These are phyloP conservation scores for Plebejus anna DNA, from an alignment of 2,888 invertebrate species.

Conservation along the genomic window DNA sequence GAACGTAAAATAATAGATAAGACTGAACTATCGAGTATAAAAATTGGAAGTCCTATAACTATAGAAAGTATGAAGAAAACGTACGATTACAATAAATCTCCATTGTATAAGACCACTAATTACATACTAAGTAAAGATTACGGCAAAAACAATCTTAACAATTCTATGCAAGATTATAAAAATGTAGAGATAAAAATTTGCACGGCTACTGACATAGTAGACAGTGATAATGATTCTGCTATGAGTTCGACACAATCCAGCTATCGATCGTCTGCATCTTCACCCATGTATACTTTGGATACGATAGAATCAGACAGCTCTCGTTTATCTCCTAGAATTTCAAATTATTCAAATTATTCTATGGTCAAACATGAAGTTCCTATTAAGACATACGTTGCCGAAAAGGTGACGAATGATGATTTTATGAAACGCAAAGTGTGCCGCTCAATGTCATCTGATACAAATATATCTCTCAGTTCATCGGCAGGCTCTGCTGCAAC, in stretches of 20 bases:
- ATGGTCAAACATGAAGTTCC: constrained; percentile 68
- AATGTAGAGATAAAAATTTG: constrained; percentile 71
- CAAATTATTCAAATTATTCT: constrained; percentile 63
- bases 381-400: constrained; percentile 52
- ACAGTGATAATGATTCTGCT: constrained; percentile 93
- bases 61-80: constrained; percentile 43
- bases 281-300: constrained; percentile 85
- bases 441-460: constrained; percentile 85
- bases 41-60: neutral
- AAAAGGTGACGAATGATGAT: constrained; percentile 60
- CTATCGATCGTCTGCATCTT: constrained; percentile 86
- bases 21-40: constrained; percentile 42
- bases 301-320: constrained; percentile 78
- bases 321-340: constrained; percentile 70
- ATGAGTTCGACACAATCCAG: constrained; percentile 91
- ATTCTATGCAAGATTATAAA: constrained; percentile 56
- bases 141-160: constrained; percentile 55
- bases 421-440: constrained; percentile 80
- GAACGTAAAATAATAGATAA: constrained; percentile 63
- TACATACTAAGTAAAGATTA: constrained; percentile 53
- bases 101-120: constrained; percentile 45
- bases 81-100: constrained; percentile 45
- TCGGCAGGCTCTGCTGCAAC: constrained; percentile 86
- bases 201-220: constrained; percentile 78
- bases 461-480: constrained; percentile 84